Evolutionary conservation across 2,797 vertebrate species (phyloP).

Genomic region (Triplophysa bombifrons): DNA sequence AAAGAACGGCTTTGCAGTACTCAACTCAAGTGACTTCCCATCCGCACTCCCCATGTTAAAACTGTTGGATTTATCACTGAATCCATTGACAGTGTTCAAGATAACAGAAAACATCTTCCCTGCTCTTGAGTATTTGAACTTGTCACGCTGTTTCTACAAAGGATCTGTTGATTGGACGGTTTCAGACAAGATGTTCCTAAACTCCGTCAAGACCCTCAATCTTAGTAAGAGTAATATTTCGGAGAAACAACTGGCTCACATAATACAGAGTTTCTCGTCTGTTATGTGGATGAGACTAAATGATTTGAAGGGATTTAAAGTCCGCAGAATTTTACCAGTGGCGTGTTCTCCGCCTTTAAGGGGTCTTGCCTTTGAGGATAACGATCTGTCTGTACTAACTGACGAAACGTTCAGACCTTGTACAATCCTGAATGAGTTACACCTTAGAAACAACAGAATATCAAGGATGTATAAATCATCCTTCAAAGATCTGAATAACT

Average conservation of each 20-base stretch:
- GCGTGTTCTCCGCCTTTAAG: constrained; percentile 58
- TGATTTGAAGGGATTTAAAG: constrained; percentile 51
- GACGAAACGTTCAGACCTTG: constrained; percentile 41
- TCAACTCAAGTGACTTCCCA: constrained; percentile 36
- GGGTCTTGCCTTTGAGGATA: constrained; percentile 53
- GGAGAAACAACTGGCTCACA: constrained; percentile 37
- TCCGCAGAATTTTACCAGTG: constrained; percentile 55
- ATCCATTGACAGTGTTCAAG: constrained; percentile 29
- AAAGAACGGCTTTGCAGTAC: constrained; percentile 43
- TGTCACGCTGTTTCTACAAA: constrained; percentile 34
- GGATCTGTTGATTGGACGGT: constrained; percentile 8
- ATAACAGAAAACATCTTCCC: constrained; percentile 37
- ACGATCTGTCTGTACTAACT: constrained; percentile 50
- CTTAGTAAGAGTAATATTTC: constrained; percentile 50
- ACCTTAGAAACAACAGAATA: constrained; percentile 51
- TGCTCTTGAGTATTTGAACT: constrained; percentile 44
- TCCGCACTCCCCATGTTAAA: not conserved
- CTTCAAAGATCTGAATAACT: constrained; percentile 38
- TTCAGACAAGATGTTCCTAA: constrained; percentile 53
- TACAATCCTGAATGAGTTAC: constrained; percentile 27
- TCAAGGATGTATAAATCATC: constrained; percentile 38
- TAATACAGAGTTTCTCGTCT: constrained; percentile 40
- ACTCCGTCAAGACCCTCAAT: constrained; percentile 50
- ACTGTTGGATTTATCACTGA: constrained; percentile 35
- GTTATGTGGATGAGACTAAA: constrained; percentile 56